phyloP scores from a whole-genome alignment of 2,888 invertebrate genomes.

The Brachyopa scutellaris region DNA sequence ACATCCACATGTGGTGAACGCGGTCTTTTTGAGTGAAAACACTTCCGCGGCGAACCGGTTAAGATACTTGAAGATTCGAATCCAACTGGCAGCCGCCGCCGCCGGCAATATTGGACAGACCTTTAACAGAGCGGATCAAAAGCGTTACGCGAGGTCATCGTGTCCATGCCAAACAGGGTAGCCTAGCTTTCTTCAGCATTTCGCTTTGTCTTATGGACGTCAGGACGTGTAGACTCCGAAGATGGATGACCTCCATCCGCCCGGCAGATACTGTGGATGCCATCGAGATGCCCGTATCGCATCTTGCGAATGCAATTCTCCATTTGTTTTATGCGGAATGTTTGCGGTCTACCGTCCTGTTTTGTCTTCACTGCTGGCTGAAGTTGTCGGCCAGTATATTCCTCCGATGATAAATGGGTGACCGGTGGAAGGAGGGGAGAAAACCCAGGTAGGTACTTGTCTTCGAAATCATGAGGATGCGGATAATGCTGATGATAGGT shows the following conservation, averaged over 20 bases:
- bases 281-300: constrained; percentile 1
- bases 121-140: constrained; percentile 57
- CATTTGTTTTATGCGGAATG: constrained; percentile 56
- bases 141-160: constrained; percentile 49
- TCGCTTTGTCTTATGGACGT: constrained; percentile 52
- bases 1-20: constrained; percentile 22
- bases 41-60: constrained; percentile 63
- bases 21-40: constrained; percentile 49
- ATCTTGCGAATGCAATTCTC: constrained; percentile 49
- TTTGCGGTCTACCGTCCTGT: constrained; percentile 55
- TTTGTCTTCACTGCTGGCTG: constrained; percentile 31
- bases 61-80: background rate
- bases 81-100: too few species aligned
- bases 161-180: constrained; percentile 14
- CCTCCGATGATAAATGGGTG: constrained; percentile 51
- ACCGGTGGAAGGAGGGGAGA: background rate
- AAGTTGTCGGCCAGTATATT: constrained; percentile 19
- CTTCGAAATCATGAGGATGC: constrained; percentile 55
- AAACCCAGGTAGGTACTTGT: background rate
- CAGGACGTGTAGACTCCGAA: too few species aligned
- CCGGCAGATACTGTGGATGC: background rate
- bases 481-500: constrained; percentile 69
- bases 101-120: too few species aligned
- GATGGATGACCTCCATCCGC: constrained; percentile 51
- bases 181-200: constrained; percentile 44